These are phyloP conservation scores for Rhincodon typus DNA, from an alignment of 2,797 vertebrate genomes.

Conservation along the genomic window DNA sequence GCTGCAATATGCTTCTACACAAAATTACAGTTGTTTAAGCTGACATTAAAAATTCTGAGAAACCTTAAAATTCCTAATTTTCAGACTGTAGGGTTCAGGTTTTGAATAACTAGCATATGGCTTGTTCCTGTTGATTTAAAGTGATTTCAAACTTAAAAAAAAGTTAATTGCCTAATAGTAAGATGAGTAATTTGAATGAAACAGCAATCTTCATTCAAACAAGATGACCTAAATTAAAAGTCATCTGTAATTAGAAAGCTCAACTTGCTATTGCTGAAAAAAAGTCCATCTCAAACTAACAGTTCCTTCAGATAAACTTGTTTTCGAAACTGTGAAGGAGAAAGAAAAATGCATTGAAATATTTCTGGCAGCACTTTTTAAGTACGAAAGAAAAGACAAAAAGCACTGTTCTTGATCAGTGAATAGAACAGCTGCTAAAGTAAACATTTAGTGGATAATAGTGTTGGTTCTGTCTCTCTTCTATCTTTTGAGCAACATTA, in stretches of 20 bases:
- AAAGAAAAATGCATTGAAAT: background rate
- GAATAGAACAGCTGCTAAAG: slow-evolving; percentile 34
- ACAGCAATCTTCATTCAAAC: background rate
- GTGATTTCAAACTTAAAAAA: background rate
- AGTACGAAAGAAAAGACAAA: background rate
- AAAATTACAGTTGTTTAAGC: background rate
- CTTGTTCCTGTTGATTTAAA: background rate
- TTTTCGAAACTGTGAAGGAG: background rate
- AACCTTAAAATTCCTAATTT: background rate
- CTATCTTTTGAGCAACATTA: background rate
- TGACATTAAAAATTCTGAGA: background rate
- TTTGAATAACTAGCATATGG: background rate
- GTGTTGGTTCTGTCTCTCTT: slow-evolving; percentile 23
- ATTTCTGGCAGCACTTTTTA: background rate
- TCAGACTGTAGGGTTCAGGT: background rate
- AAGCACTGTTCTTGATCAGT: slow-evolving; percentile 24
- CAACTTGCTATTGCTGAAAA: background rate
- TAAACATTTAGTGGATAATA: slow-evolving; percentile 3
- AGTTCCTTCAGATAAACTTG: background rate
- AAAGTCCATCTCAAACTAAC: background rate
- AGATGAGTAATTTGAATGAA: background rate
- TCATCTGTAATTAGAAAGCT: background rate
- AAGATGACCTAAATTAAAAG: background rate
- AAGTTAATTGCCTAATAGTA: background rate
- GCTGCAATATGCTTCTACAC: background rate